phyloP scores from a whole-genome alignment of 2,888 invertebrate species.

The Ophion ellenae region DNA sequence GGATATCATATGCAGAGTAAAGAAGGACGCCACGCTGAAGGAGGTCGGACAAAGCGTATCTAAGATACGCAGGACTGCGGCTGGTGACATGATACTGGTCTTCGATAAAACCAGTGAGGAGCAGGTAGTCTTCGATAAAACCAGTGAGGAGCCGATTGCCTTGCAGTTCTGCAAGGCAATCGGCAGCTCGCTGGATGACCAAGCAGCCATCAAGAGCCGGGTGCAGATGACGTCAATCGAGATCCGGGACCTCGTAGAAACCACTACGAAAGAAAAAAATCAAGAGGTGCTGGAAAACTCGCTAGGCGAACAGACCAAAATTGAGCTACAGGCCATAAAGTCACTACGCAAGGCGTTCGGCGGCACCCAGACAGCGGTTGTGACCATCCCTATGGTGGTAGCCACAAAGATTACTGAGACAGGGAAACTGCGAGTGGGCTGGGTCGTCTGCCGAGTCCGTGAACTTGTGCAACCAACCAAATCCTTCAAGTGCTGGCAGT shows the following conservation, averaged over 20 bases:
- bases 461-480: constrained; percentile 34
- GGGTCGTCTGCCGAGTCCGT: constrained; percentile 59
- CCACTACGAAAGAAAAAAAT: background rate
- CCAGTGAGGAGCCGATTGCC: background rate
- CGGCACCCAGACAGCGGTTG: constrained; percentile 31
- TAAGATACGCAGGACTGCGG: background rate
- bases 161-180: background rate
- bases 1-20: background rate
- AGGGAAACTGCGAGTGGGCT: constrained; percentile 52
- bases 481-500: constrained; percentile 63
- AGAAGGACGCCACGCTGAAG: no score
- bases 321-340: background rate
- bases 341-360: constrained; percentile 20
- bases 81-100: background rate
- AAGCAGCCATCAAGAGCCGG: no score
- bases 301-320: background rate
- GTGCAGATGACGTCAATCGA: background rate
- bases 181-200: no score
- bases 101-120: background rate
- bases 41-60: background rate
- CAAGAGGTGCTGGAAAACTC: background rate
- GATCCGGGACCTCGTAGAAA: background rate
- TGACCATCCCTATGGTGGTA: background rate
- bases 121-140: background rate
- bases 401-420: constrained; percentile 12